A percentile compares a stretch with the other conserved stretches of the same genome.
Conservation (phyloP, 1,140 invertebrate species). For the Lordiphosa mommai region DNA sequence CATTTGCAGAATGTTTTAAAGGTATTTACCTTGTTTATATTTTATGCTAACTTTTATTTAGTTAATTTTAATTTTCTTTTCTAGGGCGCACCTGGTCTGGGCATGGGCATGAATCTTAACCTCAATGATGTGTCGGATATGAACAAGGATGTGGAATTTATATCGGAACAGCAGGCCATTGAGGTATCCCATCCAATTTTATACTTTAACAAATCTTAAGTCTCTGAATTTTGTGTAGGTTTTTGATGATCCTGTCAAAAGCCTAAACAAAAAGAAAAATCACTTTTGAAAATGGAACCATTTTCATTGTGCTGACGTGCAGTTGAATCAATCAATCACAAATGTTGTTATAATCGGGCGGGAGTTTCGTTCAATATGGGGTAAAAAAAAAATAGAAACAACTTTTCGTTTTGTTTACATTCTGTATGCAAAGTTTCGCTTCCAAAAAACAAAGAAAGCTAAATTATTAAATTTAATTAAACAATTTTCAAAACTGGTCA, state of each 20-base stretch:
- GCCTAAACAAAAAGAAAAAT: conserved; percentile 7
- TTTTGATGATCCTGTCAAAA: conserved; percentile 11
- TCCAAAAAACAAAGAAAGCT: conserved; percentile 10
- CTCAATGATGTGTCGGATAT: conserved; percentile 52
- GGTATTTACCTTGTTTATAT: conserved; percentile 1
- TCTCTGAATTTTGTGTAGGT: conserved; percentile 2
- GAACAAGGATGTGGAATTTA: conserved; percentile 81
- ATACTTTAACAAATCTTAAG: conserved; percentile 4
- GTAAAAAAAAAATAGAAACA: not conserved
- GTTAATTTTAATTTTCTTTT: conserved; percentile 6
- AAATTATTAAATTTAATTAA: conserved; percentile 22
- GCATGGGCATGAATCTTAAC: conserved; percentile 32
- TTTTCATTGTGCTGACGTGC: conserved; percentile 67
- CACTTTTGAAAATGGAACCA: conserved; percentile 27
- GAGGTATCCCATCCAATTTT: conserved; percentile 66
- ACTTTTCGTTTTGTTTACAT: too few relatives aligned
- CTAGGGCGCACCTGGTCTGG: conserved; percentile 43
- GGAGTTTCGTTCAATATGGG: conserved; percentile 17
- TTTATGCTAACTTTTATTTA: not conserved
- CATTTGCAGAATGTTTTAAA: conserved; percentile 83
- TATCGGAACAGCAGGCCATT: conserved; percentile 80
- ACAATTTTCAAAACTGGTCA: conserved; percentile 11
- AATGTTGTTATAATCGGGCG: conserved; percentile 61
- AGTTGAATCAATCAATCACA: conserved; percentile 30
- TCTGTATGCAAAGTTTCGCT: too few relatives aligned